phyloP scores from a whole-genome alignment of 1,140 invertebrate species.

The Tigriopus japonicus region DNA sequence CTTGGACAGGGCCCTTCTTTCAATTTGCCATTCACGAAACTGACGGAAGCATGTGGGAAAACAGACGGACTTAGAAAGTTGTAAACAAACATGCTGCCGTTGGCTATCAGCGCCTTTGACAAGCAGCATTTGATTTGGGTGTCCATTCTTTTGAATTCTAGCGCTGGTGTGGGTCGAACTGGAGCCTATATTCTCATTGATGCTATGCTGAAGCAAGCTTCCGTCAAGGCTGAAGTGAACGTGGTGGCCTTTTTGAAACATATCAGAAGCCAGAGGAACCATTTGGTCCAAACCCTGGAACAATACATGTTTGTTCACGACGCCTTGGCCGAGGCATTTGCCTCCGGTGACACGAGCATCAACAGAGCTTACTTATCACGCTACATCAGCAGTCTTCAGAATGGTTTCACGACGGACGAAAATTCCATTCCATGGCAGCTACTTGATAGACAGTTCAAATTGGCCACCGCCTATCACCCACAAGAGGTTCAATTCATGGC shows the following conservation, averaged over 20 bases:
- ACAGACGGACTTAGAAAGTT: too few species aligned
- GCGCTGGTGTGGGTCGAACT: conserved; percentile 26
- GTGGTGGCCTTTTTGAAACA: conserved; percentile 24
- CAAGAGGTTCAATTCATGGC: conserved; percentile 1
- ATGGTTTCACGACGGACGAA: conserved; percentile 28
- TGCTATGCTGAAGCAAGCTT: conserved; percentile 24
- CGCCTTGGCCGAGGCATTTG: conserved; percentile 68
- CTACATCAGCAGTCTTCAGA: conserved; percentile 40
- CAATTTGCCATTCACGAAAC: too few species aligned
- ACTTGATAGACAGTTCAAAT: conserved; percentile 50
- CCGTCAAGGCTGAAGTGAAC: conserved; percentile 23
- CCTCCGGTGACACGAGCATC: conserved; percentile 11
- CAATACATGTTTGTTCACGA: conserved; percentile 93
- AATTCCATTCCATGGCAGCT: conserved; percentile 37
- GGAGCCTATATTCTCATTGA: conserved; percentile 29
- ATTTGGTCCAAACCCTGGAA: conserved; percentile 40
- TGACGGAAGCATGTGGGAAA: too few species aligned
- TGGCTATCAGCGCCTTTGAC: too few species aligned
- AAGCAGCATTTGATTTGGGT: too few species aligned
- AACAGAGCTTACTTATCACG: conserved; percentile 18
- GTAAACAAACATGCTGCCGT: too few species aligned
- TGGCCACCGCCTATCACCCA: conserved; percentile 4
- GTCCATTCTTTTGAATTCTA: background rate
- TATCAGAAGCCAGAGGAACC: conserved; percentile 25
- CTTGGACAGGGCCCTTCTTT: too few species aligned